Percentiles rank a stretch among this genome's conserved stretches.
Evolutionary conservation across 2,888 invertebrate genomes (phyloP).

Genomic region (Reticulitermes lucifugus): DNA sequence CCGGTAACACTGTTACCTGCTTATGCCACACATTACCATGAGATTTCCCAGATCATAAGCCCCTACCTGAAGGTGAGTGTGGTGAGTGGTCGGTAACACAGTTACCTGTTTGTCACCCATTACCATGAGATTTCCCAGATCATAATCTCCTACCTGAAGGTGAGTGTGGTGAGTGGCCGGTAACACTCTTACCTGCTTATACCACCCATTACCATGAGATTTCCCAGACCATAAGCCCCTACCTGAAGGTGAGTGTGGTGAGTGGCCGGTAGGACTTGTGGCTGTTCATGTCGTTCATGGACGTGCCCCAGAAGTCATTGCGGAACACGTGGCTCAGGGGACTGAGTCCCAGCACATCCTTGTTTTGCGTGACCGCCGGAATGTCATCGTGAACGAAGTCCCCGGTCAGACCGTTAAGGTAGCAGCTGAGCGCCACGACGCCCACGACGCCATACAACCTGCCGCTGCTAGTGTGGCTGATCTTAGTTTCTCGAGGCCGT

Average conservation of each 20-base stretch:
- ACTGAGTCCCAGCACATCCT: constrained; percentile 80
- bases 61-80: constrained; percentile 85
- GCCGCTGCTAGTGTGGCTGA: not conserved
- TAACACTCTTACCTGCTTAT: constrained; percentile 86
- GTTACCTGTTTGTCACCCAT: constrained; percentile 73
- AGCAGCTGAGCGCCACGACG: constrained; percentile 75
- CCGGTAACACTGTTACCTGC: no score
- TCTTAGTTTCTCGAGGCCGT: not conserved
- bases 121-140: constrained; percentile 65
- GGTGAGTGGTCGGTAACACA: constrained; percentile 82
- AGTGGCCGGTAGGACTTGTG: constrained; percentile 91
- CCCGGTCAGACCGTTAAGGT: constrained; percentile 79
- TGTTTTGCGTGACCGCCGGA: constrained; percentile 84
- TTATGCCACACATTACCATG: no score
- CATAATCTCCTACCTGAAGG: constrained; percentile 75
- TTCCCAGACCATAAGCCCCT: constrained; percentile 48
- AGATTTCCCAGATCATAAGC: no score
- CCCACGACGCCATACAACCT: constrained; percentile 71
- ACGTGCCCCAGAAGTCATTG: constrained; percentile 93
- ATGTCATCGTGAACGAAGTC: constrained; percentile 92
- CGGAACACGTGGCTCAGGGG: constrained; percentile 73
- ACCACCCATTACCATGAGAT: constrained; percentile 79
- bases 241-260: constrained; percentile 89
- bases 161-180: constrained; percentile 84
- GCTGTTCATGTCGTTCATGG: constrained; percentile 82